Evolutionary conservation across 92 coral and sea anemone genomes (phyloP), one percentile per base, ranked within the genome.

Genomic region (Zoanthus sansibaricus): DNA sequence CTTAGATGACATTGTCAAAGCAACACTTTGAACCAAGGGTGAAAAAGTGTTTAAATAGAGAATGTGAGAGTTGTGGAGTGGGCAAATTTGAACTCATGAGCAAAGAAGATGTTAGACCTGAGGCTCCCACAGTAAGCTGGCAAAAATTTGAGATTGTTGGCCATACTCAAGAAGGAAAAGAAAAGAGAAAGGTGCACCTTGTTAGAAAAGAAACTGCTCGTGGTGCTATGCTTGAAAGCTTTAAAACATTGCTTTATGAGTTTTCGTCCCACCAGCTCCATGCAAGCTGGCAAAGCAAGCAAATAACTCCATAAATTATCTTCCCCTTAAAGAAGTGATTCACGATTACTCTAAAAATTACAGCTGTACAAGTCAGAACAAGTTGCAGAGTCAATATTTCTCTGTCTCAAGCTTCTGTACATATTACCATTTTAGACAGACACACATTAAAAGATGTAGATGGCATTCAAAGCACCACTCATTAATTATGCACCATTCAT

Each of bases 251-350:
- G 32, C 76, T 91, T 5, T 45, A 88, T 9, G 56, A 56, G 20
- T 91, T 84, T 82, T 59, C 91, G 14, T 76, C 89, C 42, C 93
- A 94, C 74, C 93, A 94, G 84, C 84, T 94, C 88, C 83, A 88
- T 10, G 92, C 94, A 51, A 89, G 61, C 78, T 91, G 94, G 94
- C 94, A 94, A 82, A 72, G 87, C 62, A 67, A 86, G 58, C 91
- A 93, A 55, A 83, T 86, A 82, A 45, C 21, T 59, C 77, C 31
- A 51, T 88, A 1, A 82, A 88, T 37, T 78, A 93, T 75, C 88
- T 93, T 12, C 94, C 92, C 6, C 45, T 47, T 44, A 71, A 91
- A 80, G 0, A 25, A 25, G 25, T 25, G 25, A 25, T 0, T 25
- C 25, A 79, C 21, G 90, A 87, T 51, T 79, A 87, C 64, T 78